phyloP scores from a whole-genome alignment of 2,797 vertebrate species.

The Novumbra hubbsi region DNA sequence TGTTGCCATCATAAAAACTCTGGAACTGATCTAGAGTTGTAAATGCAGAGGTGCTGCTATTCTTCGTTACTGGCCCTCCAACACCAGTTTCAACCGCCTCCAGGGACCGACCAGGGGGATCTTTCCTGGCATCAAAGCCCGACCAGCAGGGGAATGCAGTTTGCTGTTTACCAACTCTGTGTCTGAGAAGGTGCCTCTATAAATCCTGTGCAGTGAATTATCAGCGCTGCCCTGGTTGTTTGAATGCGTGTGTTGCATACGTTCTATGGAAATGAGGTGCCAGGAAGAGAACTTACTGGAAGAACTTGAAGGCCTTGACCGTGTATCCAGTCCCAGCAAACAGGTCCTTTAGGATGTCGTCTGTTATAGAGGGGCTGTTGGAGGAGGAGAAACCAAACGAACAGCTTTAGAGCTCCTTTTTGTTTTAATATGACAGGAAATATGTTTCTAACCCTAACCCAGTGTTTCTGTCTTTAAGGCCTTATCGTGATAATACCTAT shows the following conservation, averaged over 20 bases:
- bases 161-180: not conserved
- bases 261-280: not conserved
- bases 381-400: not conserved
- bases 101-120: no score
- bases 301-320: slow-evolving; percentile 89
- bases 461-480: no score
- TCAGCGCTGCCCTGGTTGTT: not conserved
- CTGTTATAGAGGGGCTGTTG: slow-evolving; percentile 75
- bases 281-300: slow-evolving; percentile 81
- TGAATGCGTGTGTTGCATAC: not conserved
- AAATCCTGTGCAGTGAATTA: not conserved
- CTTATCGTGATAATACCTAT: no score
- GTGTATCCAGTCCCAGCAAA: slow-evolving; percentile 81
- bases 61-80: no score
- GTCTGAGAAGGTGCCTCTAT: not conserved
- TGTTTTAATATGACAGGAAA: not conserved
- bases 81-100: no score
- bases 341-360: slow-evolving; percentile 83
- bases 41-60: no score
- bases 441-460: no score
- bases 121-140: no score
- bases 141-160: no score
- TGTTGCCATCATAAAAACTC: no score
- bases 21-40: no score
- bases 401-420: not conserved